These are phyloP conservation scores for Amblyraja radiata DNA, from an alignment of 2,797 vertebrate species.

Conservation along the genomic window DNA sequence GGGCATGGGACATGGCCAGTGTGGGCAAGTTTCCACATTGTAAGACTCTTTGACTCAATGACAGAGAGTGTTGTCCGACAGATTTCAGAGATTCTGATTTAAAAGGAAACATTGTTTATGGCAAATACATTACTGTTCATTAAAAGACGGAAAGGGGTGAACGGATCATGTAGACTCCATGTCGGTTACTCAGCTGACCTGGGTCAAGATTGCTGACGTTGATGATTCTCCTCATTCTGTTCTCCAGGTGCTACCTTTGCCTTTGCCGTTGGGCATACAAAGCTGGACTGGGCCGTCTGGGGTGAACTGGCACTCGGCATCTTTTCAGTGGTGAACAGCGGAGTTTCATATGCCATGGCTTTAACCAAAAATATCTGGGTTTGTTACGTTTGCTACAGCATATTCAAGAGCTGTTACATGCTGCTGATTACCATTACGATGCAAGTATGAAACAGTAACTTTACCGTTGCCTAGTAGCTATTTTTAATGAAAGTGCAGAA, in stretches of 20 bases:
- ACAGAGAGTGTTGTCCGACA: background rate
- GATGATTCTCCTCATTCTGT: background rate
- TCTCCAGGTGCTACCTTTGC: constrained; percentile 60
- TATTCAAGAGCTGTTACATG: constrained; percentile 83
- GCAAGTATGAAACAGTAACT: constrained; percentile 57
- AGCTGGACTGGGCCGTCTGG: constrained; percentile 64
- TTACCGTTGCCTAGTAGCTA: background rate
- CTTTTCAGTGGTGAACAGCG: constrained; percentile 60
- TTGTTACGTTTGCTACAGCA: constrained; percentile 58
- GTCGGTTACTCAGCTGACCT: background rate
- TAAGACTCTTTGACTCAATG: too few species aligned
- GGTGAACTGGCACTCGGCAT: constrained; percentile 63
- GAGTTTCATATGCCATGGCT: constrained; percentile 63
- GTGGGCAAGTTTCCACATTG: too few species aligned
- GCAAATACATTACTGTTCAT: background rate
- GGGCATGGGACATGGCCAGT: too few species aligned
- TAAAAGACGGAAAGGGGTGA: background rate
- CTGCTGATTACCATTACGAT: constrained; percentile 85
- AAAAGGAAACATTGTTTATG: background rate
- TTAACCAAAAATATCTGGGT: constrained; percentile 64
- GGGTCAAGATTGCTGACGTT: background rate
- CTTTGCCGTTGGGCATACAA: constrained; percentile 61
- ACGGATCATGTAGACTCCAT: background rate
- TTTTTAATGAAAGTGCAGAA: background rate
- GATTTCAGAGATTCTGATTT: background rate